phyloP scores from a whole-genome alignment of 2,888 invertebrate genomes.

The Sarcophaga caerulescens region DNA sequence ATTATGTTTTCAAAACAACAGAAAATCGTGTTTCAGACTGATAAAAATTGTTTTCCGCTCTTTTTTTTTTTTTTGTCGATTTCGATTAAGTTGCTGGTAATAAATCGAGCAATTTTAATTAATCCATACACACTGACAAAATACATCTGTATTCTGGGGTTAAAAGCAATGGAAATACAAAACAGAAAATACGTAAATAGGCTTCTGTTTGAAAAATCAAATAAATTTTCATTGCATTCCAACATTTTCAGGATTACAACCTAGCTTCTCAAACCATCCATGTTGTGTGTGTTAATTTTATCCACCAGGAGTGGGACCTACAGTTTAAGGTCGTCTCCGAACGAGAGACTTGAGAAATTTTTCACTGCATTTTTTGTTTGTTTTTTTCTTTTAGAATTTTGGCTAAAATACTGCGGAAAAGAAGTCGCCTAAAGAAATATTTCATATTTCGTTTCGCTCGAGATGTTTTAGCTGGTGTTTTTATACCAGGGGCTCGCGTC shows the following conservation, averaged over 20 bases:
- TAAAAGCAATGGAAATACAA: no score
- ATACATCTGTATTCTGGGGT: no score
- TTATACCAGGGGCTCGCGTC: not conserved
- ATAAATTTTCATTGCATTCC: no score
- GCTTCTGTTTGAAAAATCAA: no score
- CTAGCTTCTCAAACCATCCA: not conserved
- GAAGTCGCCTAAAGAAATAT: not conserved
- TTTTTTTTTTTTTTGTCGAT: not conserved
- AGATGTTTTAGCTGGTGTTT: not conserved
- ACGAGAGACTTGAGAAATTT: no score
- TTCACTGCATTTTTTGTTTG: no score
- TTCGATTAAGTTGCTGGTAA: not conserved
- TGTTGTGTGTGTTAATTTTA: not conserved
- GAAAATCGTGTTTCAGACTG: conserved; percentile 23
- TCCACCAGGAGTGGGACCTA: not conserved
- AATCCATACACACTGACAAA: not conserved
- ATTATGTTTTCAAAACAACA: conserved; percentile 24
- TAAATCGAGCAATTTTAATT: conserved; percentile 29
- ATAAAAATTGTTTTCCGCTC: conserved; percentile 1
- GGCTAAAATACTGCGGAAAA: not conserved
- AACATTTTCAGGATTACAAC: not conserved
- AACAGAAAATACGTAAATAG: no score
- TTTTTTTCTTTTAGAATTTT: no score
- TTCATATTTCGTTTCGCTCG: not conserved
- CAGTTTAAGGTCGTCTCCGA: not conserved